Base-by-base conservation (phyloP, 2,888 invertebrate species). In the Acleris emargana region DNA sequence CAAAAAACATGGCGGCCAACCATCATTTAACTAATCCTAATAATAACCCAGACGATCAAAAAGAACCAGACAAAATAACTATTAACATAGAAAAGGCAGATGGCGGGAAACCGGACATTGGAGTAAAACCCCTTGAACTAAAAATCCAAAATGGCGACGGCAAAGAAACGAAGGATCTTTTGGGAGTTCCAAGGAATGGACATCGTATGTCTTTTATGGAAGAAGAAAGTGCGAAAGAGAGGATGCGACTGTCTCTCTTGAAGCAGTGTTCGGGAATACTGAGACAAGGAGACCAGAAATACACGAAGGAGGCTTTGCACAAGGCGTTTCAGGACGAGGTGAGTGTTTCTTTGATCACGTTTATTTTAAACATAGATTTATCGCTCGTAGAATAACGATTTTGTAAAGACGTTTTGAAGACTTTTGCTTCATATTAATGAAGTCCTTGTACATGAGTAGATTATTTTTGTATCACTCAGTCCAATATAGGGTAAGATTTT, bases 241-340 rank as follows among this genome's bases (percentile, higher is more conserved):
- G 94, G 60, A 84, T 94, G 64, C 91, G 95, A 64, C 76, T 93
- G 71, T 89, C 93, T 1, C 90, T 95, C n/a, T 79, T 96, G 73
- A 94, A 94, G 79, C 94, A 95, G 73, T 95, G 95, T 72, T 93
- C 94, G 3, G 94, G 94, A 67, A 94, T 95, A 61, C 84, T 96
- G 79, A 93, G 93, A 61, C 93, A 93, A 71, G 95, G 95, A 22
- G 94, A 93, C 38, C 87, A 90, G 72, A 91, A 93, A 70, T 95
- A 95, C 76, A 93, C 91, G 50, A 94, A 93, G 78, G 96, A 96
- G 67, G 85, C 93, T 1, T 93, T 96, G 74, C 93, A 95, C 72
- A 91, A 93, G 71, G 92, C 95, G 25, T 95, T 96, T 79, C 94
- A 95, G 72, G 94, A 95, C 81, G 94, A 95, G 95, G 96, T 96